Evolutionary conservation across 2,113 vertebrate species (phyloP).

Genomic region (Etheostoma spectabile): DNA sequence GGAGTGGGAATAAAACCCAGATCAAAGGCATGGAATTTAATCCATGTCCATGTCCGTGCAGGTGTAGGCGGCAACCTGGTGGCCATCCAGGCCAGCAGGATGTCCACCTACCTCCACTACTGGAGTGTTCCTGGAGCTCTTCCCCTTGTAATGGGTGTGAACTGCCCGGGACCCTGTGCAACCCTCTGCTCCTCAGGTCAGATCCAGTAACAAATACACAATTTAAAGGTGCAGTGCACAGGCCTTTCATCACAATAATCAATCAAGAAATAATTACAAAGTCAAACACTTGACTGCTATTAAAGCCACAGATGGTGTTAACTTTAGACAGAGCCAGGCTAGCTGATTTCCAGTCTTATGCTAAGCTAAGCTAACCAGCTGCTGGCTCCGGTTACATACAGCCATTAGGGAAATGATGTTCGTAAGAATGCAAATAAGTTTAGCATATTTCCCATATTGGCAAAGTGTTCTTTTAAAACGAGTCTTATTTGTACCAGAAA

Average conservation of each 20-base stretch:
- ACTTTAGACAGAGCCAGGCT: neutral
- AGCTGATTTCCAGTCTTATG: neutral
- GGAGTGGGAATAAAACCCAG: too few relatives aligned
- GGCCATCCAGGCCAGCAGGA: slow-evolving; percentile 93
- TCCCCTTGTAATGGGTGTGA: slow-evolving; percentile 85
- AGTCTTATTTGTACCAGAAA: too few relatives aligned
- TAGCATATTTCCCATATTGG: too few relatives aligned
- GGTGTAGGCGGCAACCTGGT: slow-evolving; percentile 95
- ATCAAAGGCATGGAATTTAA: too few relatives aligned
- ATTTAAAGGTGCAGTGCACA: neutral
- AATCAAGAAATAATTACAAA: neutral
- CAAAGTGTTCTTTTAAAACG: too few relatives aligned
- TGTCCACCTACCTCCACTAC: slow-evolving; percentile 94
- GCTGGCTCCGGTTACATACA: neutral
- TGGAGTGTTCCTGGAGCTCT: slow-evolving; percentile 90
- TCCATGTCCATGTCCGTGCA: slow-evolving; percentile 20
- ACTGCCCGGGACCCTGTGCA: slow-evolving; percentile 87
- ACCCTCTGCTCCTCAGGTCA: slow-evolving; percentile 91
- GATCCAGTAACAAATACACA: neutral
- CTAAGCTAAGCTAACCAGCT: neutral
- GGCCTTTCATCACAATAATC: neutral
- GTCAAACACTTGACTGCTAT: neutral
- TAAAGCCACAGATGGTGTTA: neutral
- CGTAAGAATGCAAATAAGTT: neutral
- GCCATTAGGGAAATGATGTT: neutral